Conservation (phyloP, 2,888 invertebrate genomes). For the Pyrrhopygopsis socrates region DNA sequence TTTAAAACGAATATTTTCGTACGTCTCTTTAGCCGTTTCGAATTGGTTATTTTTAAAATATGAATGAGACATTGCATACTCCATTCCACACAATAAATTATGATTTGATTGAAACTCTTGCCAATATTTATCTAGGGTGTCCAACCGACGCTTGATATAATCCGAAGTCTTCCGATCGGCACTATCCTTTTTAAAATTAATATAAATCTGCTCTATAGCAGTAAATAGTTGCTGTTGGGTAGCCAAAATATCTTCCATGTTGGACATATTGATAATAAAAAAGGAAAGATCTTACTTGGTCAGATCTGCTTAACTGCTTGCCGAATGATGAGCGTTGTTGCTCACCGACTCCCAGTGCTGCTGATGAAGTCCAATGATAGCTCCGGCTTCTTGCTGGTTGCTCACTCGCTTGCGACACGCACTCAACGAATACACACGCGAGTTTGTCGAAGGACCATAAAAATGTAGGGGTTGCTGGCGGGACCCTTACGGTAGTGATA, state of each 20-base stretch:
- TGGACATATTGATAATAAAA: not conserved
- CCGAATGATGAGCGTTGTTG: not conserved
- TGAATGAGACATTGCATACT: no score
- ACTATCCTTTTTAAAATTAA: no score
- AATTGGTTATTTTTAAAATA: not conserved
- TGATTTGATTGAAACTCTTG: no score
- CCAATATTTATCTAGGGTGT: no score
- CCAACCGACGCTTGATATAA: no score
- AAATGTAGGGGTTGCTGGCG: constrained; percentile 41
- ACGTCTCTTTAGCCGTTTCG: not conserved
- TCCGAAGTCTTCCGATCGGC: no score
- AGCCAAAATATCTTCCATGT: not conserved
- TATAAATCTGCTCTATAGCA: not conserved
- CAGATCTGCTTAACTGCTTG: not conserved
- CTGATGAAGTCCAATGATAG: not conserved
- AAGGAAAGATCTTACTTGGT: not conserved
- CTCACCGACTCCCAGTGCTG: not conserved
- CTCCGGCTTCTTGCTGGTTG: not conserved
- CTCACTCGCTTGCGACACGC: not conserved
- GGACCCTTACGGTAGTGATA: not conserved
- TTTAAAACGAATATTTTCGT: not conserved
- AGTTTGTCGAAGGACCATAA: no score
- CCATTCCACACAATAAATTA: no score
- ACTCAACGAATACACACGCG: no score
- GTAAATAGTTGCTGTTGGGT: not conserved